Evolutionary conservation across 2,888 invertebrate genomes (phyloP), one percentile per base, ranked within the genome.

Genomic region (Scrobipalpa atriplicella): DNA sequence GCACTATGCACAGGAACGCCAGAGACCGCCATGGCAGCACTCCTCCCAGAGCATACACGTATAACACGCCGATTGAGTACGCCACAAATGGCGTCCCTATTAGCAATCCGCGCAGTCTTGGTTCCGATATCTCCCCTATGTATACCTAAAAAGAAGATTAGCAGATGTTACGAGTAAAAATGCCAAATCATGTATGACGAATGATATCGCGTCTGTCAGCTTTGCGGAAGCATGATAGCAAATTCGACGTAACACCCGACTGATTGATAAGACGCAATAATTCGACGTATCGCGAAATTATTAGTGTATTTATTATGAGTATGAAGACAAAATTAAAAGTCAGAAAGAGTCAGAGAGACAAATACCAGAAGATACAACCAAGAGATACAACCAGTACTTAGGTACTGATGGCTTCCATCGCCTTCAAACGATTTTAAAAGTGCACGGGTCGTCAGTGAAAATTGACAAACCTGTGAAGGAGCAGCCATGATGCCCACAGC

Each of bases 81-180:
- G 96, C 95, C 29, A 96, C 95, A 76, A 95, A 95, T 0, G 96
- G 95, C 0, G 95, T 94, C n/a, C 96, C 95, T 38, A 95, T 94
- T 10, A 96, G 90, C 62, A 93, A 69, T 3, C 96, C 95, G 67
- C 96, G 93, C 18, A 96, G 82, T 75, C 94, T 93, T 21, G 96
- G 95, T 73, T 96, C 96, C 1, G 96, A 94, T 69, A 95, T 95
- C 88, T 96, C 96, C 5, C 96, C 95, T 69, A 96, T 93, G 72
- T 96, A 94, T 2, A 96, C 95, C 96, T 96, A 85, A 1, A 83
- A 78, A 72, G 60, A 73, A 73, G 69, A 68, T 64, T 67, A 0
- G 8, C 8, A 38, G 36, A 38, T 61, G 38, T n/a, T 21, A n/a
- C n/a, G n/a, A n/a, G n/a, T n/a, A 16, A 54, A 19, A 54, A 18